A percentile compares a stretch with the other conserved stretches of the same genome.
Conservation (phyloP, 2,113 vertebrate species). For the Hiodon alosoides region DNA sequence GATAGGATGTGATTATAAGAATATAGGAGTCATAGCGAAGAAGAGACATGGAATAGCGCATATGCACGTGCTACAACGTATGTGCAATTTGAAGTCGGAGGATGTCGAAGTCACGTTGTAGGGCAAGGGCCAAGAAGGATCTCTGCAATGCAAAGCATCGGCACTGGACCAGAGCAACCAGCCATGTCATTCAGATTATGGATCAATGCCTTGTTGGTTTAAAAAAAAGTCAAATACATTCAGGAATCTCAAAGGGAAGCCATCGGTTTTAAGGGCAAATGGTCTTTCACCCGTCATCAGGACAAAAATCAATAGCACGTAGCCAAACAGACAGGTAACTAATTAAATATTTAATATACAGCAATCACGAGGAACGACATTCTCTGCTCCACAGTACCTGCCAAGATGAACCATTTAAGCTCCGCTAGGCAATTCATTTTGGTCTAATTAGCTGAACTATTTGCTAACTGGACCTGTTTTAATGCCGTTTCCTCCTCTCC, state of each 20-base stretch:
- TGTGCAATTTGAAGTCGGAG: too few species aligned
- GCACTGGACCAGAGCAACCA: too few species aligned
- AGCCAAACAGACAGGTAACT: conserved; percentile 20
- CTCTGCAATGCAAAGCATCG: too few species aligned
- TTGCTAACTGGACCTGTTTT: background rate
- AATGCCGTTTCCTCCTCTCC: too few species aligned
- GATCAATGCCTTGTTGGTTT: background rate
- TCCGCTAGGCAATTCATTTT: background rate
- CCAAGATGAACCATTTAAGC: background rate
- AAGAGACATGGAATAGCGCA: too few species aligned
- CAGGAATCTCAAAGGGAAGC: conserved; percentile 17
- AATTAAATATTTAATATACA: conserved; percentile 10
- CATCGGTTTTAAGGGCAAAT: conserved; percentile 43
- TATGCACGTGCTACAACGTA: too few species aligned
- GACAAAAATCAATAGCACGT: conserved; percentile 45
- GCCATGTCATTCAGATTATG: background rate
- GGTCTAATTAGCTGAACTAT: background rate
- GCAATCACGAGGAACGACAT: background rate
- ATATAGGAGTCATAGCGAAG: too few species aligned
- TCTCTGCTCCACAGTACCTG: background rate
- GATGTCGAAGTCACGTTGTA: too few species aligned
- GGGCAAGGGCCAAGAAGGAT: too few species aligned
- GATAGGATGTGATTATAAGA: too few species aligned
- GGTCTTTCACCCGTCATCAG: conserved; percentile 47
- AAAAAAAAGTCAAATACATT: background rate